Base-by-base conservation (phyloP, 2,113 vertebrate genomes). In the Mobula hypostoma region DNA sequence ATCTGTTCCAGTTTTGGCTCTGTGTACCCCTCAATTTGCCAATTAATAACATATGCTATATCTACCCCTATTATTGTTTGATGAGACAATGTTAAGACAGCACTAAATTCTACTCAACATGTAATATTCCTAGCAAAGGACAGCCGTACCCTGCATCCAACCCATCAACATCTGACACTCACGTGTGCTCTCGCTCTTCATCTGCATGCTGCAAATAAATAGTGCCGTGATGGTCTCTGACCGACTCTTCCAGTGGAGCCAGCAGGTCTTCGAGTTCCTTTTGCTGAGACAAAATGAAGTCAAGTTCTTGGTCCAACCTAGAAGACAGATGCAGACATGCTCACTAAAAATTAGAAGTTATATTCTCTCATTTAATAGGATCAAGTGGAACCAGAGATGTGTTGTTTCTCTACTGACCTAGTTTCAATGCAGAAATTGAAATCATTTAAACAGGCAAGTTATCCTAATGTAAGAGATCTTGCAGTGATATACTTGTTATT, bases 241-340 rank as follows among this genome's bases (percentile, higher is more conserved):
- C 98, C 0, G 98, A 98, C 95, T 99, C 98, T 95, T 99, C 99
- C 29, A 99, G 96, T 0, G 99, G 98, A 72, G 96, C 97, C 72
- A 99, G 95, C 94, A 99, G 95, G 95, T 99, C 98, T 94, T 99
- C 99, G 95, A 99, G 97, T 96, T 99, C 99, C 85, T 99, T 99
- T 96, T 99, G 99, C 95, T 99, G 99, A 0, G 98, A 99, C 94
- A 99, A 96, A 96, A 99, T 99, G 96, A 99, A 99, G 94, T 99
- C 99, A 1, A 99, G 97, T 29, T 99, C 99, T 96, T 99, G 98
- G 96, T 99, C 98, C 94, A 99, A 95, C 90, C 98, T 98, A 95
- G 19, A 85, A 77, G 83, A 56, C 40, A 68, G 40, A 40, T 76
- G 9, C 19, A 76, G 19, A 66, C 7, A 90, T 32, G 12, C 17